phyloP scores from a whole-genome alignment of 2,888 invertebrate species.

The Eristalis arbustorum region DNA sequence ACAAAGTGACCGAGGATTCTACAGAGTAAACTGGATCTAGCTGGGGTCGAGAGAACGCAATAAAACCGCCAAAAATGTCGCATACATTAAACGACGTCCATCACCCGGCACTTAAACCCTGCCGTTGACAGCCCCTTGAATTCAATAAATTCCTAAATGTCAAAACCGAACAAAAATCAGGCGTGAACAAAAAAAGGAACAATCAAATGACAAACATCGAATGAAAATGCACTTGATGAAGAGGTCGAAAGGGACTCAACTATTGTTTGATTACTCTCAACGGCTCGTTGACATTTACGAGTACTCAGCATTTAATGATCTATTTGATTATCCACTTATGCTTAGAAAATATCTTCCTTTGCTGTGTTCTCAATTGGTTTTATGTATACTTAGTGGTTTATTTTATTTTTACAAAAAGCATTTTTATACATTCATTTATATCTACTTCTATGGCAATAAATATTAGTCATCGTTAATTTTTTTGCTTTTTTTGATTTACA shows the following conservation, averaged over 20 bases:
- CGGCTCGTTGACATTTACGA: background rate
- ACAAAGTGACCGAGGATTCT: too few species aligned
- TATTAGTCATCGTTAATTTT: background rate
- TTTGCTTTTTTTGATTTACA: background rate
- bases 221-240: too few species aligned
- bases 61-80: too few species aligned
- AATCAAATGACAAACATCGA: too few species aligned
- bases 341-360: background rate
- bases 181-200: too few species aligned
- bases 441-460: slow-evolving; percentile 19
- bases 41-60: too few species aligned
- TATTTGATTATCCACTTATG: background rate
- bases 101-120: too few species aligned
- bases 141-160: too few species aligned
- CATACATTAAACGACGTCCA: too few species aligned
- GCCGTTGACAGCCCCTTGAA: too few species aligned
- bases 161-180: too few species aligned
- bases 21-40: too few species aligned
- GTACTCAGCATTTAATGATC: background rate
- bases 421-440: slow-evolving; percentile 18
- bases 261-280: background rate
- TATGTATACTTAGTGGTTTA: background rate
- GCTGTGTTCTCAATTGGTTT: background rate
- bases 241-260: background rate
- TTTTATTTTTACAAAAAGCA: slow-evolving; percentile 33